Conservation (phyloP, 2,888 invertebrate genomes). For the Parascotia fuliginaria region DNA sequence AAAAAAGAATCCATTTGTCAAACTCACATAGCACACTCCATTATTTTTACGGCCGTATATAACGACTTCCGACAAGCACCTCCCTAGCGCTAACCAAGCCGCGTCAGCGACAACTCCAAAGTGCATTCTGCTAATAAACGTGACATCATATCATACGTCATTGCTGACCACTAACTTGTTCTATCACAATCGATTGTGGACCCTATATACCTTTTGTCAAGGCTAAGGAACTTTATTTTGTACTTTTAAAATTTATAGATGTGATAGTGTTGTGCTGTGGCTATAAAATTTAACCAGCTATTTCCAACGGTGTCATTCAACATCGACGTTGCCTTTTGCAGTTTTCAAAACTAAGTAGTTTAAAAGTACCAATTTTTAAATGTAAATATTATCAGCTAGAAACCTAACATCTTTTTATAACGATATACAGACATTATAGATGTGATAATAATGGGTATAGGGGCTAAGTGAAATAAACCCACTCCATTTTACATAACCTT, state of each 20-base stretch:
- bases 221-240: not conserved
- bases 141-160: constrained; percentile 31
- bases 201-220: not conserved
- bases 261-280: not conserved
- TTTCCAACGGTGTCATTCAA: not conserved
- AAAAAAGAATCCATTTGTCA: too few relatives aligned
- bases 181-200: not conserved
- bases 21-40: not conserved
- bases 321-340: not conserved
- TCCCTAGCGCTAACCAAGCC: constrained; percentile 33
- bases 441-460: too few relatives aligned
- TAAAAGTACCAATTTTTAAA: too few relatives aligned
- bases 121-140: constrained; percentile 46
- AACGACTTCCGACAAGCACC: constrained; percentile 21
- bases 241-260: not conserved
- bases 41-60: constrained; percentile 13
- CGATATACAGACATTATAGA: too few relatives aligned
- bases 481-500: too few relatives aligned
- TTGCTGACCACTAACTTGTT: not conserved
- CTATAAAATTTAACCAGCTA: not conserved
- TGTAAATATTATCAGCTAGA: too few relatives aligned
- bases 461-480: too few relatives aligned
- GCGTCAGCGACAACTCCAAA: constrained; percentile 43
- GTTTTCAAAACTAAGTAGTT: too few relatives aligned
- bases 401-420: too few relatives aligned